Percentiles rank a stretch among this genome's conserved stretches.
Evolutionary conservation across 92 coral and sea anemone species (phyloP).

Genomic region (Phenganax subtilis): DNA sequence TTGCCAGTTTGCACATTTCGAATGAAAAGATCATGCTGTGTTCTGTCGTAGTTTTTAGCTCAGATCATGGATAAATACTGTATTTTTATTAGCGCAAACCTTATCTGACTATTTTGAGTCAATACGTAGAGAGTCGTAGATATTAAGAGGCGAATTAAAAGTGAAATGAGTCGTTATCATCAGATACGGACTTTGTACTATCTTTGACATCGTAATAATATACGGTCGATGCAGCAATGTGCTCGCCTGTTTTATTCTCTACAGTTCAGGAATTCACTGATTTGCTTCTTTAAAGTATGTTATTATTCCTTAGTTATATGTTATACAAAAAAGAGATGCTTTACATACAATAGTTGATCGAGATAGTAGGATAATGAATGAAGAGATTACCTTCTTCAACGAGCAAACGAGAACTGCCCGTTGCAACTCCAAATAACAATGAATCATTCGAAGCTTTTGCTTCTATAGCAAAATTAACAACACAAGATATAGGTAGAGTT

Average conservation of each 20-base stretch:
- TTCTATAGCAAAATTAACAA: constrained; percentile 70
- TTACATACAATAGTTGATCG: too few relatives aligned
- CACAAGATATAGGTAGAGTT: constrained; percentile 68
- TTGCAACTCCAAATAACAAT: constrained; percentile 82
- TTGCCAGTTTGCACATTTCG: background rate
- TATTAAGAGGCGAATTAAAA: background rate
- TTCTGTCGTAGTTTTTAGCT: background rate
- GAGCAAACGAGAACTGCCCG: constrained; percentile 88
- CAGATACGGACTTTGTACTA: constrained; percentile 12
- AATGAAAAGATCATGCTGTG: background rate
- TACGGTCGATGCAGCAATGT: background rate
- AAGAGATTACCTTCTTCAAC: constrained; percentile 75
- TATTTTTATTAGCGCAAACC: background rate
- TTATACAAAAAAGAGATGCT: background rate
- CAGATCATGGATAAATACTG: background rate
- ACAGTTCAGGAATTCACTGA: background rate
- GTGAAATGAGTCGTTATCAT: background rate
- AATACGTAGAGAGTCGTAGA: background rate
- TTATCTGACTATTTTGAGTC: background rate
- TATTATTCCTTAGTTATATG: background rate
- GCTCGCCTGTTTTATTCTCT: background rate
- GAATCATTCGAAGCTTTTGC: constrained; percentile 53
- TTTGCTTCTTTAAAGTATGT: background rate
- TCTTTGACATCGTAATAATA: background rate
- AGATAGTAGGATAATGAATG: too few relatives aligned